Conservation (phyloP, 2,113 vertebrate species). For the Oreochromis spilurus region DNA sequence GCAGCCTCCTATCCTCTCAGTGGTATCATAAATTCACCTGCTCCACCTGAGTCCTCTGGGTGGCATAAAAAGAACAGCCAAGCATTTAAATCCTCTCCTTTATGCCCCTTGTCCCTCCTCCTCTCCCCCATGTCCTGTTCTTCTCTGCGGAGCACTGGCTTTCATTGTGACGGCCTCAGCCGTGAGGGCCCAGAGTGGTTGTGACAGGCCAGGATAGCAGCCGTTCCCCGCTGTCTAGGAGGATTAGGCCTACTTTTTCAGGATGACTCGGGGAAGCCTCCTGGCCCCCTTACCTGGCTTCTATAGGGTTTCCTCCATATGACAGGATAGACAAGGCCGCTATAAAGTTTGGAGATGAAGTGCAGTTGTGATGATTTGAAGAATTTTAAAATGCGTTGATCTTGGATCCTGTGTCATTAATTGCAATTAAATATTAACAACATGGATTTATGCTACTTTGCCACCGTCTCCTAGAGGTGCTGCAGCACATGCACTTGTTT, state of each 20-base stretch:
- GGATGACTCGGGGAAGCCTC: conserved; percentile 32
- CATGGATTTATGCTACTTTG: neutral
- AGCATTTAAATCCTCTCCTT: conserved; percentile 38
- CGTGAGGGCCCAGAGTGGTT: conserved; percentile 49
- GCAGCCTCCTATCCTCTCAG: neutral
- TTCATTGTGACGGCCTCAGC: conserved; percentile 52
- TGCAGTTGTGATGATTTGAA: neutral
- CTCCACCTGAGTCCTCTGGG: conserved; percentile 34
- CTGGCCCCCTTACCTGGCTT: conserved; percentile 11
- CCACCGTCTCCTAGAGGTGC: neutral
- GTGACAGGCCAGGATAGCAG: conserved; percentile 66
- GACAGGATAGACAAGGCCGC: neutral
- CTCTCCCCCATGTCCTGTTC: neutral
- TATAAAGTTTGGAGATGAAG: neutral
- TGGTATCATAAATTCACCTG: conserved; percentile 9
- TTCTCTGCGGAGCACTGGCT: neutral
- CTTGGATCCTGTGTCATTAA: neutral
- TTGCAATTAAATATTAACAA: neutral
- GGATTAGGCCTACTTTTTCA: conserved; percentile 48
- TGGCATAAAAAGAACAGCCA: conserved; percentile 38
- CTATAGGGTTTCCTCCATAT: neutral
- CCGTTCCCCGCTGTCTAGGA: conserved; percentile 57
- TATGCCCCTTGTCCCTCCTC: neutral
- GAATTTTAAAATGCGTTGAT: rapidly evolving
- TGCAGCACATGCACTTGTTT: neutral